Evolutionary conservation across 2,888 invertebrate species (phyloP), one percentile per base, ranked within the genome.

Genomic region (Drosophila hamatofila): DNA sequence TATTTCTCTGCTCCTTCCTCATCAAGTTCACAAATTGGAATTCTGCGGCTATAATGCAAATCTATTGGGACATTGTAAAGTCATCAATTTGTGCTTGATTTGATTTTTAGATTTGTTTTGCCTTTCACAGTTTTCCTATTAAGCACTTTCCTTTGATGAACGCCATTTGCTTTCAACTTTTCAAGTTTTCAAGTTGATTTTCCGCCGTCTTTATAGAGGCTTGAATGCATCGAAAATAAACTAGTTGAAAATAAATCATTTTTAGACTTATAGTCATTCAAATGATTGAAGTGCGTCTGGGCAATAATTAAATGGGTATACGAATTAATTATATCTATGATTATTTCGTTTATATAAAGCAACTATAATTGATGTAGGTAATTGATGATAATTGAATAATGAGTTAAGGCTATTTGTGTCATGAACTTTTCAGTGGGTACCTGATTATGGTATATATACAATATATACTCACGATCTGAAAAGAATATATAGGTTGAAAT

Each of bases 41-140:
- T 72, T 58, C 48, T 67, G 72, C 57, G 76, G 57, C 72, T 75
- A 58, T 72, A 60, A 71, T 66, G 49, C 60, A 51, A 75, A 61
- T 51, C 66, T 58, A 35, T 44, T 58, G 73, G 65, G 70, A 73
- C 54, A 55, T 58, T 66, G 65, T 60, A 67, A 61, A 77, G 16
- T 67, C 77, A 77, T 77, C 63, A 70, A 78, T 67, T 66, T 78
- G 71, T 42, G 70, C 60, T 74, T 71, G 70, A 78, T 77, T 78
- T 77, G 62, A 76, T 71, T 71, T 74, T 51, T 30, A 8, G 55
- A 65, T 62, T 55, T 71, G 60, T n/a, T 70, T 52, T 23, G n/a
- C 30, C 23, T 23, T 63, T 44, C 56, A n/a, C 21, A 42, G 21
- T 42, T 46, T 46, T 25, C 25, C 46, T 16, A 14, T 42, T 14